Conservation (phyloP, 2,888 invertebrate species). For the Dryadula phaetusa region DNA sequence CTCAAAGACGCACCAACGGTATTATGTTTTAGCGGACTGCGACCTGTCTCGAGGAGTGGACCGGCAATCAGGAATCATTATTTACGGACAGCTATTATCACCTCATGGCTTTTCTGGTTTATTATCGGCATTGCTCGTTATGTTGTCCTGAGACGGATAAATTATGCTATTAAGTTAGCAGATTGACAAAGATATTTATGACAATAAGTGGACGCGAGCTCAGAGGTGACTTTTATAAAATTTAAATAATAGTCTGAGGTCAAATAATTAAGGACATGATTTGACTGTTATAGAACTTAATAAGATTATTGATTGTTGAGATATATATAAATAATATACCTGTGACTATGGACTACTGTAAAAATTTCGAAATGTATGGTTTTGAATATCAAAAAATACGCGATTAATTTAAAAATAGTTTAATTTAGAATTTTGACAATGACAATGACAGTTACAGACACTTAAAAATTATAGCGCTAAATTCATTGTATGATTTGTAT, state of each 20-base stretch:
- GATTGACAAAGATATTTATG: constrained; percentile 84
- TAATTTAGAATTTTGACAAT: too few species aligned
- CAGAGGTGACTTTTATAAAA: constrained; percentile 62
- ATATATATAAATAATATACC: too few species aligned
- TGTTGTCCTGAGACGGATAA: constrained; percentile 82
- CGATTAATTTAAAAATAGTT: too few species aligned
- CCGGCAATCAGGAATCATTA: constrained; percentile 82
- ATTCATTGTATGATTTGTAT: too few species aligned
- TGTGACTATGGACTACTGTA: too few species aligned
- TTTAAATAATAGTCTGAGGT: constrained; percentile 18
- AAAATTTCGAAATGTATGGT: too few species aligned
- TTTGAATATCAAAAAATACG: too few species aligned
- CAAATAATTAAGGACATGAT: not conserved
- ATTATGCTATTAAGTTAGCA: constrained; percentile 84
- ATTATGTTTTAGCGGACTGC: constrained; percentile 54
- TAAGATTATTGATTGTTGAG: too few species aligned
- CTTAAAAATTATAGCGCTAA: too few species aligned
- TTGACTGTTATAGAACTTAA: too few species aligned
- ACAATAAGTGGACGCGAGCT: constrained; percentile 71
- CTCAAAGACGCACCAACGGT: constrained; percentile 47
- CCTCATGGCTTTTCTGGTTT: constrained; percentile 83
- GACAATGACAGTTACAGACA: too few species aligned
- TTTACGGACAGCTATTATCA: constrained; percentile 83
- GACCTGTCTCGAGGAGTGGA: constrained; percentile 71
- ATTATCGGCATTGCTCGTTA: constrained; percentile 83